A percentile compares a stretch with the other conserved stretches of the same genome.
Evolutionary conservation across 1,140 invertebrate genomes (phyloP).

Genomic region (Popillia japonica): DNA sequence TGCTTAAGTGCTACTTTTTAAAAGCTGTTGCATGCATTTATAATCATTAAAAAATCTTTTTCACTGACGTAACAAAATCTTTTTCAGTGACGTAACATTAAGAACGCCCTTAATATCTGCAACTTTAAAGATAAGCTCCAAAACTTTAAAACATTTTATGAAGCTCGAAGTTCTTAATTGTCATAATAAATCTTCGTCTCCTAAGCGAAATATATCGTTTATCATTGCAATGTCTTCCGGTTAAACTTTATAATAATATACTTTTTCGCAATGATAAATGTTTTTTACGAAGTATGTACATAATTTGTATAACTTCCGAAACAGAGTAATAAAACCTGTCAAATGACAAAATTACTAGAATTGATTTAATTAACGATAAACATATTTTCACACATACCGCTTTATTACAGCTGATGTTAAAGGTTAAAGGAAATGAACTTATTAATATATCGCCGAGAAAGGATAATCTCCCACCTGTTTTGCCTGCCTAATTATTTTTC

Average conservation of each 20-base stretch:
- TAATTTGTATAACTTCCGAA: not conserved
- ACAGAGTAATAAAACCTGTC: too few species aligned
- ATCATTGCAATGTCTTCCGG: not conserved
- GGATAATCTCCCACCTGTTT: constrained; percentile 4
- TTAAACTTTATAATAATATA: not conserved
- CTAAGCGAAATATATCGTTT: not conserved
- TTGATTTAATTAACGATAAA: too few species aligned
- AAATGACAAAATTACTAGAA: too few species aligned
- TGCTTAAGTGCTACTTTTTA: not conserved
- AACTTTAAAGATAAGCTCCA: not conserved
- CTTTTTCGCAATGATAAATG: not conserved
- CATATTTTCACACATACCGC: not conserved
- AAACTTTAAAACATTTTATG: constrained; percentile 6
- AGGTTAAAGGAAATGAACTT: not conserved
- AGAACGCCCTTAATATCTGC: not conserved
- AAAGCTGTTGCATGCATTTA: not conserved
- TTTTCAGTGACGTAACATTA: not conserved
- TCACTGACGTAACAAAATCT: too few species aligned
- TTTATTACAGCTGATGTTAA: not conserved
- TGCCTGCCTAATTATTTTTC: not conserved
- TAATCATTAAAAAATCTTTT: too few species aligned
- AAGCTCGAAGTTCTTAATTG: not conserved
- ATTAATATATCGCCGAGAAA: not conserved
- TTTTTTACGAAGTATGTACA: not conserved
- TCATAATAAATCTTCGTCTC: not conserved